Evolutionary conservation across 2,113 vertebrate species (phyloP).

Genomic region (Colossoma macropomum): DNA sequence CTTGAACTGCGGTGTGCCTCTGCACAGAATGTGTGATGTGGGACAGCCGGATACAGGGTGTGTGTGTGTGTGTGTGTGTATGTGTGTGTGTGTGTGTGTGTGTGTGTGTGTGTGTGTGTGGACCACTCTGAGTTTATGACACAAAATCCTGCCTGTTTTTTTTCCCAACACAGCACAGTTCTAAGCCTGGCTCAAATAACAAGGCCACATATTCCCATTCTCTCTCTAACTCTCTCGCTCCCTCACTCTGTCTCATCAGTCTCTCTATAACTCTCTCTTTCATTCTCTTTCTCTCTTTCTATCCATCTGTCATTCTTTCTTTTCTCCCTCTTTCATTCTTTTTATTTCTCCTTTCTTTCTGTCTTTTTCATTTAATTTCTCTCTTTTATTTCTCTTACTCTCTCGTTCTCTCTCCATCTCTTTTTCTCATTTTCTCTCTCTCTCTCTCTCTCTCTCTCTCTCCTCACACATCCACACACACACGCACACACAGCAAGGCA

Average conservation of each 20-base stretch:
- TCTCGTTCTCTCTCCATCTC: neutral
- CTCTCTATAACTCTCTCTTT: neutral
- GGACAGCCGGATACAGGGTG: neutral
- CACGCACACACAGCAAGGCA: conserved; percentile 29
- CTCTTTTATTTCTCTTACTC: neutral
- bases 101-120: neutral
- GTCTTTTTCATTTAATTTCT: neutral
- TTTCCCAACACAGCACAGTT: neutral
- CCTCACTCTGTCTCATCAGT: neutral
- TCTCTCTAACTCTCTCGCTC: neutral
- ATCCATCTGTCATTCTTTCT: neutral
- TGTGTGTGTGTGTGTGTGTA: conserved; percentile 9
- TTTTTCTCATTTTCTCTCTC: neutral
- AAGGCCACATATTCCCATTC: neutral
- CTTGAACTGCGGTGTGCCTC: conserved; percentile 38
- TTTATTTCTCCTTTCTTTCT: no score
- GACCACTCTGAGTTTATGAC: neutral
- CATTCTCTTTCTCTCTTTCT: neutral
- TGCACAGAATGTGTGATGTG: conserved; percentile 28
- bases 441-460: neutral
- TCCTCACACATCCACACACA: conserved; percentile 29
- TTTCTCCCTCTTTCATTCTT: neutral
- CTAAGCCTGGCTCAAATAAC: neutral
- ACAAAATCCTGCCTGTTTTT: neutral
- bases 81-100: conserved; percentile 4